These are phyloP conservation scores for Mesorhabditis sp. DNA, from an alignment of 2,888 invertebrate species.

Conservation along the genomic window DNA sequence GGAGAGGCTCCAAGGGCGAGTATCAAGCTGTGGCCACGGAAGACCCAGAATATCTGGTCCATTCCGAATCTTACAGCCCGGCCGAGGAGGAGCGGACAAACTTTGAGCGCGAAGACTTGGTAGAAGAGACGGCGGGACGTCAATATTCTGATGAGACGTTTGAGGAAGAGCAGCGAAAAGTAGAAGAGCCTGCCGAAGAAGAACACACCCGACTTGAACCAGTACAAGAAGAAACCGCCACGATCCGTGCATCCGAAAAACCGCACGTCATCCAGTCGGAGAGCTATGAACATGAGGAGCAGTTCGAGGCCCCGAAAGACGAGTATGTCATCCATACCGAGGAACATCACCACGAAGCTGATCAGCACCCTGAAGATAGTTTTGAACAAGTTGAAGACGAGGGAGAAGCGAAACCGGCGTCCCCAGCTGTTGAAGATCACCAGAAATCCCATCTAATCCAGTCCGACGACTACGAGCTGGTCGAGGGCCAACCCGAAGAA, in stretches of 20 bases:
- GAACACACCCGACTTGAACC: background rate
- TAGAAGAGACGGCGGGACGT: background rate
- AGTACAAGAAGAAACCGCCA: constrained; percentile 5
- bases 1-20: constrained; percentile 9
- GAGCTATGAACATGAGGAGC: constrained; percentile 2
- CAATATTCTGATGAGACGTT: background rate
- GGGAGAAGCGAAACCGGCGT: background rate
- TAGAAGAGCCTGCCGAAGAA: background rate
- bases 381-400: background rate
- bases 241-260: constrained; percentile 10
- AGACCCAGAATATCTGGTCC: background rate
- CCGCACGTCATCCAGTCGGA: constrained; percentile 17
- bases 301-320: constrained; percentile 9
- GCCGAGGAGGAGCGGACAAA: constrained; percentile 1
- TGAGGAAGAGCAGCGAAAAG: background rate
- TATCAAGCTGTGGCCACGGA: constrained; percentile 5
- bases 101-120: background rate
- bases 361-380: background rate
- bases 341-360: background rate
- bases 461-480: constrained; percentile 15
- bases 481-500: too few species aligned
- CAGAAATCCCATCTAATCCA: constrained; percentile 18
- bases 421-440: constrained; percentile 8
- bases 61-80: background rate
- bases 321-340: constrained; percentile 16